A percentile compares a stretch with the other conserved stretches of the same genome.
phyloP scores from a whole-genome alignment of 2,888 invertebrate species.

The Exephanes ischioxanthus region DNA sequence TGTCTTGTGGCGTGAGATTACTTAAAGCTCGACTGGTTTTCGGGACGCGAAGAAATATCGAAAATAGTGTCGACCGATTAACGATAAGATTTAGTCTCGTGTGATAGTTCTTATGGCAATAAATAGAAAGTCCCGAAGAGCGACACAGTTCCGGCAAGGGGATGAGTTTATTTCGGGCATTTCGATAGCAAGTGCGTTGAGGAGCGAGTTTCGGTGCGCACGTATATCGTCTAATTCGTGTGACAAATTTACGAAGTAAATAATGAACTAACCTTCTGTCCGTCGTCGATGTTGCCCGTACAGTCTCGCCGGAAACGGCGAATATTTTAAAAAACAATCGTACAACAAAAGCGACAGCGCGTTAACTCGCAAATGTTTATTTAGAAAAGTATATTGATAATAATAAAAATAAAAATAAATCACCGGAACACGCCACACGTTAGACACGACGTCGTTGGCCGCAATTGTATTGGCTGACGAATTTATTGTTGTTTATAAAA shows the following conservation, averaged over 20 bases:
- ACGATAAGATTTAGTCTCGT: neutral
- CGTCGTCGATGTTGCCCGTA: neutral
- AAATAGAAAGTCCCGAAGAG: slow-evolving; percentile 41
- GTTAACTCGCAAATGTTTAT: neutral
- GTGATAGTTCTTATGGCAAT: slow-evolving; percentile 14
- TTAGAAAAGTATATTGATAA: neutral
- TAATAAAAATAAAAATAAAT: neutral
- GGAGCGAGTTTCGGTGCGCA: neutral
- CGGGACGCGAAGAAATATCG: neutral
- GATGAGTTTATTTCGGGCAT: slow-evolving; percentile 61
- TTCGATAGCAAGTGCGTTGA: slow-evolving; percentile 6
- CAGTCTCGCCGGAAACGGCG: neutral
- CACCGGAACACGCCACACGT: slow-evolving; percentile 1
- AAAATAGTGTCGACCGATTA: neutral
- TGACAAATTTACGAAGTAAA: neutral
- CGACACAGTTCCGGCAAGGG: slow-evolving; percentile 51
- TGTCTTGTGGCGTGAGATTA: neutral
- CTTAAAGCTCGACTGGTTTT: neutral
- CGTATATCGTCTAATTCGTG: slow-evolving; percentile 1
- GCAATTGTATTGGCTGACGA: neutral
- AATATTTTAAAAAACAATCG: slow-evolving; percentile 2
- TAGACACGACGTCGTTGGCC: slow-evolving; percentile 3
- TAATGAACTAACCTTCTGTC: neutral
- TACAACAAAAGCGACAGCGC: neutral
- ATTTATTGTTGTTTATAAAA: neutral